These are phyloP conservation scores for Drosophila sulfurigaster DNA, from an alignment of 1,140 invertebrate species.

Conservation along the genomic window DNA sequence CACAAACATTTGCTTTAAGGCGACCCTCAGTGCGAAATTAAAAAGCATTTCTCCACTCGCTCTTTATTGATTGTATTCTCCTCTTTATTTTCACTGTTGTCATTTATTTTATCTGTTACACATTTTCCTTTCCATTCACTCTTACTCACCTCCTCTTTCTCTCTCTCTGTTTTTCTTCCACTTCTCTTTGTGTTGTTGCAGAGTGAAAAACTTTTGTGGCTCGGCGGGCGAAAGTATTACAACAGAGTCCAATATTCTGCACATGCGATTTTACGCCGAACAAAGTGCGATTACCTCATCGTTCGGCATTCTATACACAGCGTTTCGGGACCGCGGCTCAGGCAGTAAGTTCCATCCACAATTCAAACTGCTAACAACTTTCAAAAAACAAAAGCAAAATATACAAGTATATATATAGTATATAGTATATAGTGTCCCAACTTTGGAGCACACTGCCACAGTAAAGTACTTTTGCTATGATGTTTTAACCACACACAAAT, in stretches of 20 bases:
- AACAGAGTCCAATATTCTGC: constrained; percentile 87
- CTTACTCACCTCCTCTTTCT: neutral
- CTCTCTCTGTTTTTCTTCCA: neutral
- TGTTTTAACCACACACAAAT: constrained; percentile 19
- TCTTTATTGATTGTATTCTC: neutral
- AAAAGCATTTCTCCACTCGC: neutral
- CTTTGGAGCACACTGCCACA: neutral
- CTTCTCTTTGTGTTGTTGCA: constrained; percentile 37
- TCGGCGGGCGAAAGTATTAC: constrained; percentile 90
- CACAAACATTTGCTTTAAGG: constrained; percentile 9
- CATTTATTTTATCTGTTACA: neutral
- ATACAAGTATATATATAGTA: too few species aligned
- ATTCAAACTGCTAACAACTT: constrained; percentile 12
- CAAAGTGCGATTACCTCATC: constrained; percentile 88
- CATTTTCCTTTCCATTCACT: neutral
- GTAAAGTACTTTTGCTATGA: constrained; percentile 13
- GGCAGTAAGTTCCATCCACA: constrained; percentile 56
- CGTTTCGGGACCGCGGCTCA: constrained; percentile 88
- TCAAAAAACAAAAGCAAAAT: too few species aligned
- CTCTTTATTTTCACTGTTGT: neutral
- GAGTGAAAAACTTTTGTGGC: constrained; percentile 91
- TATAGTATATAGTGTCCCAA: neutral
- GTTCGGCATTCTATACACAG: constrained; percentile 91
- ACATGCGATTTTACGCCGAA: constrained; percentile 90
- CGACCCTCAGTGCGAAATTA: neutral